Conservation (phyloP, 1,140 invertebrate genomes). For the Proctacanthus coquilletti region DNA sequence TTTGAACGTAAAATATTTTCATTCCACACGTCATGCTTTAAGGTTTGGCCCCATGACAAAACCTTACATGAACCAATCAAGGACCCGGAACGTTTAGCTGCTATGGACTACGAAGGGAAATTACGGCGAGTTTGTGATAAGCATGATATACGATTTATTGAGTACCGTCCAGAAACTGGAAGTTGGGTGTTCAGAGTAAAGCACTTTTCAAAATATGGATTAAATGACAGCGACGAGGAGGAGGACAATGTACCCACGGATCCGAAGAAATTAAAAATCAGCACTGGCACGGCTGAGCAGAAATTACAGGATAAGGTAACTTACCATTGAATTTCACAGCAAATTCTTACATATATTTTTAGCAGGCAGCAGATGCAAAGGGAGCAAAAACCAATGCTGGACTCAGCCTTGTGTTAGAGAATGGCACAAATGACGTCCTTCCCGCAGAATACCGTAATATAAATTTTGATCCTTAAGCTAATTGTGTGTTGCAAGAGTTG, state of each 20-base stretch:
- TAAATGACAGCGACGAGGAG: slow-evolving; percentile 64
- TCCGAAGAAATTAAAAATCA: slow-evolving; percentile 24
- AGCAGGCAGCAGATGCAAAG: no score
- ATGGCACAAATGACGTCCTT: no score
- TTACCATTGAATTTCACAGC: no score
- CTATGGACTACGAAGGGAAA: slow-evolving; percentile 79
- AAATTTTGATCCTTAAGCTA: no score
- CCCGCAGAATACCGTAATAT: no score
- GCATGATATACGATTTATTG: slow-evolving; percentile 78
- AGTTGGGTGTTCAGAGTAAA: slow-evolving; percentile 91
- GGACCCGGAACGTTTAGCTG: slow-evolving; percentile 55
- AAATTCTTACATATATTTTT: no score
- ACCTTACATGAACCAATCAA: slow-evolving; percentile 63
- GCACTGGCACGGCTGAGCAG: no score
- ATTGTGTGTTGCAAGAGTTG: no score
- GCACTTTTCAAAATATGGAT: slow-evolving; percentile 93
- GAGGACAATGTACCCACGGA: slow-evolving; percentile 43
- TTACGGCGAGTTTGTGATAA: slow-evolving; percentile 70
- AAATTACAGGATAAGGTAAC: no score
- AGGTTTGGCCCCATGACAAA: slow-evolving; percentile 87
- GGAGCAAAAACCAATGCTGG: not conserved
- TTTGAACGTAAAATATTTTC: not conserved
- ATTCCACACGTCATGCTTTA: not conserved
- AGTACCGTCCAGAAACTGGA: slow-evolving; percentile 88
- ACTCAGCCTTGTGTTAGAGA: no score